Percentiles rank a stretch among this genome's conserved stretches.
These are phyloP conservation scores for Bubo bubo DNA, from an alignment of 2,113 vertebrate genomes.

Conservation along the genomic window DNA sequence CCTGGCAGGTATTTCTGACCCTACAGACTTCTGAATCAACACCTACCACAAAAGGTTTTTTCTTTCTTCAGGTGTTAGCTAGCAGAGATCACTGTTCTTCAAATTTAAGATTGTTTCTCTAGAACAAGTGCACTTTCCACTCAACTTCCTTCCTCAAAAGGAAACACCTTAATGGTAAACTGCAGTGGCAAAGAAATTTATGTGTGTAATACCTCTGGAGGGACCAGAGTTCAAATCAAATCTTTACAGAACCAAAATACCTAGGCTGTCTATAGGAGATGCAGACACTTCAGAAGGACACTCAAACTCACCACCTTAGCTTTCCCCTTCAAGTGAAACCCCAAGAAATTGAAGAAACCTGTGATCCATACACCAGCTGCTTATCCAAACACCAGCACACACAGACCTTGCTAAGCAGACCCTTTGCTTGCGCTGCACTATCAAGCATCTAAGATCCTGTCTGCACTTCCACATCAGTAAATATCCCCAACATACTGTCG, in stretches of 20 bases:
- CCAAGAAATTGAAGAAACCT: background rate
- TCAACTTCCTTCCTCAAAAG: background rate
- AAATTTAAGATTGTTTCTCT: background rate
- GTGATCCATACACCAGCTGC: background rate
- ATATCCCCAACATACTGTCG: accelerated
- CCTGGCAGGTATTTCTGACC: background rate
- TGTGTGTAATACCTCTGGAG: background rate
- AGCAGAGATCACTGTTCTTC: background rate
- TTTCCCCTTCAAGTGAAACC: background rate
- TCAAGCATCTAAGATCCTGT: no score
- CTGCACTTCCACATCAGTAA: background rate
- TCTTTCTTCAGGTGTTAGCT: background rate
- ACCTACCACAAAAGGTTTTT: accelerated
- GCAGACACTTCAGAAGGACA: background rate
- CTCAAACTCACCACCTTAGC: background rate
- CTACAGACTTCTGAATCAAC: background rate
- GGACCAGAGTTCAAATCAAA: background rate
- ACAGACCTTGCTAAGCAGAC: background rate
- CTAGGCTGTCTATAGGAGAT: background rate
- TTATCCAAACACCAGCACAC: background rate
- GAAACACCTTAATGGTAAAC: background rate
- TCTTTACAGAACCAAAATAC: background rate
- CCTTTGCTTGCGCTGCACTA: background rate
- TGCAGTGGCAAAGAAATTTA: background rate
- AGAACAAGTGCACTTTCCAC: background rate